These are phyloP conservation scores for Styela clava DNA, from an alignment of 23 tunicate genomes.

Conservation along the genomic window DNA sequence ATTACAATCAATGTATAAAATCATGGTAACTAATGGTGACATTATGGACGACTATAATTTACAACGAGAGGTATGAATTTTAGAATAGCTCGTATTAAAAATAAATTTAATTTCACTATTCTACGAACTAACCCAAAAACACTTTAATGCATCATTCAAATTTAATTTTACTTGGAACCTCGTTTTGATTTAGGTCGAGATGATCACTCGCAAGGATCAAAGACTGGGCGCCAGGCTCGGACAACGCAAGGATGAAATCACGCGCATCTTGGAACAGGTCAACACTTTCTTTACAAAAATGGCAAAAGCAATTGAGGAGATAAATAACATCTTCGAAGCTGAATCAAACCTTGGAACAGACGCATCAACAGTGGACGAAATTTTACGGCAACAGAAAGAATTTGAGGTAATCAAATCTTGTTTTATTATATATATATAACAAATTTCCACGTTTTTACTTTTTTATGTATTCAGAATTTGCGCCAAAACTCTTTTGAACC, in stretches of 20 bases:
- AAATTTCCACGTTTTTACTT: too few species aligned
- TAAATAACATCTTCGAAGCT: neutral
- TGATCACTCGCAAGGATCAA: conserved; percentile 1
- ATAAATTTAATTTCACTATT: neutral
- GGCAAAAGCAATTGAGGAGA: neutral
- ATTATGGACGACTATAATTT: conserved; percentile 24
- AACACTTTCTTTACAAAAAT: conserved; percentile 4
- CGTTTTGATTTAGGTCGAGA: conserved; percentile 17
- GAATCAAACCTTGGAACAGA: conserved; percentile 20
- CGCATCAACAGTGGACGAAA: conserved; percentile 28
- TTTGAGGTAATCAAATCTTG: conserved; percentile 36
- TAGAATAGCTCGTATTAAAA: neutral
- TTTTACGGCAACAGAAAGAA: conserved; percentile 21
- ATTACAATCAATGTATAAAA: conserved; percentile 16
- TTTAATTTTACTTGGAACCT: too few species aligned
- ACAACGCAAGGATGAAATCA: conserved; percentile 12
- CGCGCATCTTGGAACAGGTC: conserved; percentile 14
- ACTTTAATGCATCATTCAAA: too few species aligned
- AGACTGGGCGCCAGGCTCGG: conserved; percentile 4
- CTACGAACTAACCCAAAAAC: too few species aligned
- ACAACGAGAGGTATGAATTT: conserved; percentile 33
- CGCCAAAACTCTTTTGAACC: conserved; percentile 27
- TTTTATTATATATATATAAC: neutral
- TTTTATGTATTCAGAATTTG: too few species aligned
- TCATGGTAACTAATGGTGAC: conserved; percentile 23